Conservation (phyloP, 1,140 invertebrate genomes). For the Laodelphax striatellus region DNA sequence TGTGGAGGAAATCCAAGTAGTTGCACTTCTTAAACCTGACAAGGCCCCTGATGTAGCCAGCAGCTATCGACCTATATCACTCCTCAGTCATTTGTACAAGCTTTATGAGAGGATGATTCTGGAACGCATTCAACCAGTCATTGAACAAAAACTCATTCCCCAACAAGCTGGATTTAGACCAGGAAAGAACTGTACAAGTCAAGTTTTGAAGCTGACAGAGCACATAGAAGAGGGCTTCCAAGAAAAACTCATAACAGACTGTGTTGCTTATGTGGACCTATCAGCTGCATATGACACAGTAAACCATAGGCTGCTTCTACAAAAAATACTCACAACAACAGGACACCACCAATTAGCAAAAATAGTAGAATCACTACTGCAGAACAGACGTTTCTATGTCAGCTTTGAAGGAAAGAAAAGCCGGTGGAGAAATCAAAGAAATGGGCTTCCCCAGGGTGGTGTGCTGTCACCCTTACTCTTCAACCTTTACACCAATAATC, state of each 20-base stretch:
- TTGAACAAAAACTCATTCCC: neutral
- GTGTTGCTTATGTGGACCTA: slow-evolving; percentile 13
- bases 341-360: neutral
- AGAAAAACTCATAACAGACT: slow-evolving; percentile 9
- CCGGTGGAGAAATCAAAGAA: slow-evolving; percentile 15
- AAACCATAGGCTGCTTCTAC: slow-evolving; percentile 7
- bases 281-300: slow-evolving; percentile 15
- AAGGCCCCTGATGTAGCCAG: slow-evolving; percentile 11
- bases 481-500: no score
- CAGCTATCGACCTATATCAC: slow-evolving; percentile 12
- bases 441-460: neutral
- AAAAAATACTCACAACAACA: neutral
- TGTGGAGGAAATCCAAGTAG: slow-evolving; percentile 15
- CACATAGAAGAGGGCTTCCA: slow-evolving; percentile 16
- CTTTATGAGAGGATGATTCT: slow-evolving; percentile 10
- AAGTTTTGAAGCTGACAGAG: slow-evolving; percentile 12
- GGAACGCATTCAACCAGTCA: neutral
- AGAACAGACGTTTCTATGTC: slow-evolving; percentile 9
- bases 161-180: no score
- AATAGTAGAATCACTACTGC: slow-evolving; percentile 7
- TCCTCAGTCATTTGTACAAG: slow-evolving; percentile 14
- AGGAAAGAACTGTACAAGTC: slow-evolving; percentile 6
- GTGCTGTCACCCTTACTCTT: no score
- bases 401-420: slow-evolving; percentile 12
- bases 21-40: slow-evolving; percentile 13